Evolutionary conservation across 2,113 vertebrate species (phyloP).

Genomic region (Bufo bufo): DNA sequence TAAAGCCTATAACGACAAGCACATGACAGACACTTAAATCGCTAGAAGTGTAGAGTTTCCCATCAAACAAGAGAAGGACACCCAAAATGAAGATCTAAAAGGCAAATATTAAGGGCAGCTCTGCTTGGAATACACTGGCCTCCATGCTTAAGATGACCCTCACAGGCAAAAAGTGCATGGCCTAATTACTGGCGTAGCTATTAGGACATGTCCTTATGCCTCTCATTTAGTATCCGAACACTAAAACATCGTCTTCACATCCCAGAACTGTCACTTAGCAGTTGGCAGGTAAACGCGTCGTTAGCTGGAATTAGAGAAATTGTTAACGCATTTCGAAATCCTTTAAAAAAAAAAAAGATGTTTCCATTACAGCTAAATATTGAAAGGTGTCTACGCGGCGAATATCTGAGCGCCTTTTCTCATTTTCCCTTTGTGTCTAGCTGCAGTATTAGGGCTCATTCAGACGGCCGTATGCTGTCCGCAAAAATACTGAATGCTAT

Average conservation of each 20-base stretch:
- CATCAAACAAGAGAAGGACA: conserved; percentile 3
- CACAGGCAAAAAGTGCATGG: not conserved
- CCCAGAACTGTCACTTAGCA: not conserved
- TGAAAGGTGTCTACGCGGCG: conserved; percentile 30
- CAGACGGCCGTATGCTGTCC: too few species aligned
- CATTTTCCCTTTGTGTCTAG: conserved; percentile 18
- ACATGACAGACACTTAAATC: conserved; percentile 9
- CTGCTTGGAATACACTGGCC: conserved; percentile 23
- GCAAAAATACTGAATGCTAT: too few species aligned
- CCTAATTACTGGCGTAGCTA: not conserved
- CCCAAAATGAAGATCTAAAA: not conserved
- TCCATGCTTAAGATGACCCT: not conserved
- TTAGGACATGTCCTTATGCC: not conserved
- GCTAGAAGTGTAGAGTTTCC: not conserved
- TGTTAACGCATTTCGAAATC: conserved; percentile 40
- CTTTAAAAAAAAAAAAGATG: conserved; percentile 10
- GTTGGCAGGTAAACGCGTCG: conserved; percentile 19
- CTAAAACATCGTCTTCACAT: conserved; percentile 20
- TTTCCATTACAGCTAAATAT: conserved; percentile 12
- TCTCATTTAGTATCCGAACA: not conserved
- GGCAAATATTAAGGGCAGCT: not conserved
- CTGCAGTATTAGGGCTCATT: not conserved
- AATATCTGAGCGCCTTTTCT: conserved; percentile 27
- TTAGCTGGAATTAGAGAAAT: conserved; percentile 21
- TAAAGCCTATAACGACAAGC: conserved; percentile 7